phyloP scores from a whole-genome alignment of 2,888 invertebrate genomes.

The Tetramorium bicarinatum region DNA sequence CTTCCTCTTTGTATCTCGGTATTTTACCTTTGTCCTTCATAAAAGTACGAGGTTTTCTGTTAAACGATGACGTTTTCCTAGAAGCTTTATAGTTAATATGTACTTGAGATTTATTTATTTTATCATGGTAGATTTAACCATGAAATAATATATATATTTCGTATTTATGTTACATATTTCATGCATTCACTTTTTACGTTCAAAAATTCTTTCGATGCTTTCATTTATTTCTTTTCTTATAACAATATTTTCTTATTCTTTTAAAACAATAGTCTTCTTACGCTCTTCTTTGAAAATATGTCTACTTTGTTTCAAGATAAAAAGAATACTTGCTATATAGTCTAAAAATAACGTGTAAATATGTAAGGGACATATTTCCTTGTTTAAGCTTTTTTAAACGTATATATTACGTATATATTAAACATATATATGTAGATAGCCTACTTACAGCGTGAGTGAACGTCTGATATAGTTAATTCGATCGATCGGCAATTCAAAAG shows the following conservation, averaged over 20 bases:
- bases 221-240: background rate
- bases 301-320: background rate
- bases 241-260: background rate
- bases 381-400: background rate
- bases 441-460: slow-evolving; percentile 22
- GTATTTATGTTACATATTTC: background rate
- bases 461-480: slow-evolving; percentile 7
- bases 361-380: background rate
- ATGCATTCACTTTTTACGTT: background rate
- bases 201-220: background rate
- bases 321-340: background rate
- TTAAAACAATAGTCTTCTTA: background rate
- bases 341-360: background rate
- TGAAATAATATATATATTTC: background rate
- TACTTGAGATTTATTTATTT: background rate
- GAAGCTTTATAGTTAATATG: background rate
- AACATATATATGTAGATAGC: background rate
- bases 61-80: slow-evolving; percentile 2
- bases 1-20: background rate
- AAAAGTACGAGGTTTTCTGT: background rate
- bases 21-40: background rate
- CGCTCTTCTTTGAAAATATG: background rate
- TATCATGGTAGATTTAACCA: background rate
- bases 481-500: slow-evolving; percentile 38
- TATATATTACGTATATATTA: no score